Evolutionary conservation across 2,113 vertebrate species (phyloP).

Genomic region (Enhydra lutris): DNA sequence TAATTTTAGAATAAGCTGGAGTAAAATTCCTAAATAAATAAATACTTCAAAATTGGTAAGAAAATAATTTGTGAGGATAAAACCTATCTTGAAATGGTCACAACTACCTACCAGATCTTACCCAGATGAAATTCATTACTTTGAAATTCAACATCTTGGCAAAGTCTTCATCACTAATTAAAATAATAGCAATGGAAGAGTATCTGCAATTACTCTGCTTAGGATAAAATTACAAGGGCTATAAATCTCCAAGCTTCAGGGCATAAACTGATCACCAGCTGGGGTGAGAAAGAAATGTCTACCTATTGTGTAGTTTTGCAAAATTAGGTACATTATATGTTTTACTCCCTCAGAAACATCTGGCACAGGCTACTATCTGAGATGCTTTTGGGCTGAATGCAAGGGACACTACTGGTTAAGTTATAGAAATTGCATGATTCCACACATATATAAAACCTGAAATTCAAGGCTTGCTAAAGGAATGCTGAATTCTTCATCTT

Average conservation of each 20-base stretch:
- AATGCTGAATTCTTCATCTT: not conserved
- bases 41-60: not conserved
- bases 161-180: conserved; percentile 74
- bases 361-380: conserved; percentile 51
- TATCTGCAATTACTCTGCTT: conserved; percentile 71
- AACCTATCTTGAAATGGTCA: not conserved
- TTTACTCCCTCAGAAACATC: conserved; percentile 69
- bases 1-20: conserved; percentile 35
- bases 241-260: conserved; percentile 78
- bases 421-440: not conserved
- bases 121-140: conserved; percentile 59
- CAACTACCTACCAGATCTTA: conserved; percentile 33
- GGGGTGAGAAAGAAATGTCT: conserved; percentile 73
- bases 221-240: conserved; percentile 78
- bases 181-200: conserved; percentile 72
- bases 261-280: conserved; percentile 75
- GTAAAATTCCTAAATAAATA: conserved; percentile 12
- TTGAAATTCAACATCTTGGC: conserved; percentile 63
- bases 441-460: not conserved
- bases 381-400: not conserved
- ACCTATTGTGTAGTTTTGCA: conserved; percentile 74
- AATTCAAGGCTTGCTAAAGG: not conserved
- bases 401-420: not conserved
- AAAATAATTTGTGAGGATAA: conserved; percentile 26
- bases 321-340: conserved; percentile 75